These are phyloP conservation scores for Onychomys torridus DNA, from an alignment of 2,797 vertebrate genomes.

Conservation along the genomic window DNA sequence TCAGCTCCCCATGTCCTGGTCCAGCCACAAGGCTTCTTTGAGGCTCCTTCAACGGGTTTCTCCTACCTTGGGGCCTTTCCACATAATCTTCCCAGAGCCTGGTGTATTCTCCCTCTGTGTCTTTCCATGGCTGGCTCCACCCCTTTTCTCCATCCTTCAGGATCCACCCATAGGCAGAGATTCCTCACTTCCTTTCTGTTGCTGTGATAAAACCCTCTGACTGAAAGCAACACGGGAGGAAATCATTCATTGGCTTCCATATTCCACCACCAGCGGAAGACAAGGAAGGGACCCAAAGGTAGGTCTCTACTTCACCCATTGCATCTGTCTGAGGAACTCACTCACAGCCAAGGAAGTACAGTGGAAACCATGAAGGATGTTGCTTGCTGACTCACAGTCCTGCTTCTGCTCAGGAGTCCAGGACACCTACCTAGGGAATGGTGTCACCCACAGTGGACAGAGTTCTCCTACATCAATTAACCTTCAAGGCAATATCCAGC, in stretches of 20 bases:
- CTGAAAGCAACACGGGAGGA: neutral
- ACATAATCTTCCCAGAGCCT: neutral
- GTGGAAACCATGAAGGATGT: neutral
- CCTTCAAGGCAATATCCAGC: neutral
- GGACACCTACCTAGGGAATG: neutral
- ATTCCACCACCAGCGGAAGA: neutral
- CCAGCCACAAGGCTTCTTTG: neutral
- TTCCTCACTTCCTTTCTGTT: neutral
- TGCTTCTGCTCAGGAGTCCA: neutral
- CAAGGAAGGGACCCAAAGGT: neutral
- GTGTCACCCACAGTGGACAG: neutral
- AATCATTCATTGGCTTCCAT: neutral
- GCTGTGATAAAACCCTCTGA: neutral
- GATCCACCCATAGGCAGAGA: neutral
- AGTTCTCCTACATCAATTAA: neutral
- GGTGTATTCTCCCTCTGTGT: neutral
- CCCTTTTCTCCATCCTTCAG: neutral
- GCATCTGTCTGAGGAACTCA: neutral
- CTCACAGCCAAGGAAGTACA: neutral
- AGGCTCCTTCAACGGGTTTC: neutral
- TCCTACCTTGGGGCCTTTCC: constrained; percentile 12
- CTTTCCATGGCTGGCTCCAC: neutral
- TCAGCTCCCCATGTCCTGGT: neutral
- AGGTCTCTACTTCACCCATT: neutral
- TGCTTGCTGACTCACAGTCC: neutral